phyloP scores from a whole-genome alignment of 2,888 invertebrate species.

The Hemaris fuciformis region DNA sequence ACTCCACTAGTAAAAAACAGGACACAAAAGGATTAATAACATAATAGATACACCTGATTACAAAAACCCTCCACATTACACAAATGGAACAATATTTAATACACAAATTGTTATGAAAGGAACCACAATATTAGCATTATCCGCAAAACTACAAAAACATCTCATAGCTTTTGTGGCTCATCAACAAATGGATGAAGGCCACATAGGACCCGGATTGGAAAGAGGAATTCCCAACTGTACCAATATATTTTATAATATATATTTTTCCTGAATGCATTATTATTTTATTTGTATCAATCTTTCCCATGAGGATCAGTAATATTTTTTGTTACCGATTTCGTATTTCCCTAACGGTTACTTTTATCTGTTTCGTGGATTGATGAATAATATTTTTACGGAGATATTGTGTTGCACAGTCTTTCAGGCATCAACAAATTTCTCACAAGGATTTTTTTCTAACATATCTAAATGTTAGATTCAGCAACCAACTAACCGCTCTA shows the following conservation, averaged over 20 bases:
- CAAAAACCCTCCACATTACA: not conserved
- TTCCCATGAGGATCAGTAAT: not conserved
- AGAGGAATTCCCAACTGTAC: slow-evolving; percentile 15
- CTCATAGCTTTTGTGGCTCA: slow-evolving; percentile 28
- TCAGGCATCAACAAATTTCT: too few relatives aligned
- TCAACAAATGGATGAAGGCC: slow-evolving; percentile 34
- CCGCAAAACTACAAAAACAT: slow-evolving; percentile 22
- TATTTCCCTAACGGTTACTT: not conserved
- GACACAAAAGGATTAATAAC: not conserved
- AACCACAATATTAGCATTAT: not conserved
- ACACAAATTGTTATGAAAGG: not conserved
- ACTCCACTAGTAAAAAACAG: not conserved
- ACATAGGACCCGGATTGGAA: slow-evolving; percentile 11
- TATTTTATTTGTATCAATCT: not conserved
- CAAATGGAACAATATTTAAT: not conserved
- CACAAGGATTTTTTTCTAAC: too few relatives aligned
- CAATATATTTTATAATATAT: not conserved
- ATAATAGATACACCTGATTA: too few relatives aligned
- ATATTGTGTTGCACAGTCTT: too few relatives aligned
- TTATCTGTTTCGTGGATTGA: not conserved
- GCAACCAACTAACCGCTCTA: too few relatives aligned
- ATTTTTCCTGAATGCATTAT: not conserved
- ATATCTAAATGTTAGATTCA: too few relatives aligned
- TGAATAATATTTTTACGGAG: too few relatives aligned
- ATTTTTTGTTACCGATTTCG: not conserved